A percentile compares a stretch with the other conserved stretches of the same genome.
Evolutionary conservation across 2,797 vertebrate species (phyloP).

Genomic region (Benthosema pterotum): DNA sequence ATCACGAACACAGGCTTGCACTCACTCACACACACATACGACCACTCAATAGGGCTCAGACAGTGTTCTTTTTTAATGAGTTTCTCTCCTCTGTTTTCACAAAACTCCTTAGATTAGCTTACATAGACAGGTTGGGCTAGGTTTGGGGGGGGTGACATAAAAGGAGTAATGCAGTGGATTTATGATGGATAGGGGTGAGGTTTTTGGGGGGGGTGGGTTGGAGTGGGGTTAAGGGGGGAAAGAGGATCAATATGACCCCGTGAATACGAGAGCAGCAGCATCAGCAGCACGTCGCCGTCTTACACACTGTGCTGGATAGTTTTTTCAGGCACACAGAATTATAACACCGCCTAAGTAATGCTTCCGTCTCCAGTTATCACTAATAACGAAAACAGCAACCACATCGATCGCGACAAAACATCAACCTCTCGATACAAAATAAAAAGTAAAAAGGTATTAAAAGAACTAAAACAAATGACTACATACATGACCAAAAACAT

Average conservation of each 20-base stretch:
- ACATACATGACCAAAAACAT: too few relatives aligned
- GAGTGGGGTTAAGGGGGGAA: slow-evolving; percentile 36
- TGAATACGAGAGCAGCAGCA: slow-evolving; percentile 84
- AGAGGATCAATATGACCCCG: slow-evolving; percentile 72
- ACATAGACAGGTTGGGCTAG: slow-evolving; percentile 80
- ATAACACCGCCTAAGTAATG: slow-evolving; percentile 57
- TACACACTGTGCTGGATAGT: slow-evolving; percentile 77
- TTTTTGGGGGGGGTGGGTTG: slow-evolving; percentile 65
- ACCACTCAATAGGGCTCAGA: slow-evolving; percentile 74
- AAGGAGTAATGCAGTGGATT: slow-evolving; percentile 68
- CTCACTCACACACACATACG: slow-evolving; percentile 28
- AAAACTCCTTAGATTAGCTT: slow-evolving; percentile 84
- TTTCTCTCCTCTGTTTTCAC: slow-evolving; percentile 51
- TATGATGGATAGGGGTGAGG: slow-evolving; percentile 66
- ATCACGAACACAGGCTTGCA: slow-evolving; percentile 36
- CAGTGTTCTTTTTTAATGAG: slow-evolving; percentile 73
- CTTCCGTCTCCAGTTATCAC: slow-evolving; percentile 67
- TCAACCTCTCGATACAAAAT: slow-evolving; percentile 65
- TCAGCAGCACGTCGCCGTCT: slow-evolving; percentile 83
- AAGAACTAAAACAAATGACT: slow-evolving; percentile 71
- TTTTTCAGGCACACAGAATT: slow-evolving; percentile 73
- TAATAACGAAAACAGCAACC: slow-evolving; percentile 55
- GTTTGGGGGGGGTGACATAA: slow-evolving; percentile 36
- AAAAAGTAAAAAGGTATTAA: slow-evolving; percentile 59
- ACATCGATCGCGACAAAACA: slow-evolving; percentile 39